Evolutionary conservation across 2,888 invertebrate genomes (phyloP), one percentile per base, ranked within the genome.

Genomic region (Aphidius colemani): DNA sequence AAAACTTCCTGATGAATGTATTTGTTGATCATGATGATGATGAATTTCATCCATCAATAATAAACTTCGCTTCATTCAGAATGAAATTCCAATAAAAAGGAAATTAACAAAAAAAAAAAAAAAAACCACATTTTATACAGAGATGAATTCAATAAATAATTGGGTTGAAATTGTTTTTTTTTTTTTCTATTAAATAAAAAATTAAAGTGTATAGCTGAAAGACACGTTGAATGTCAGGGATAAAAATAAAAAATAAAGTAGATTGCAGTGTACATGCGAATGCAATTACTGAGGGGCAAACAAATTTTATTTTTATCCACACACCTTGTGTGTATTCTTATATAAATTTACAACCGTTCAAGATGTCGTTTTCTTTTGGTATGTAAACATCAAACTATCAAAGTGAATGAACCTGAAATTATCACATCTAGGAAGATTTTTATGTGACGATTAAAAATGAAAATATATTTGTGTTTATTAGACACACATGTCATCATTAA

Each of bases 261-360:
- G 66, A 66, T 66, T 66, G 66, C 64, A 63, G 66, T 64, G 39
- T 50, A 67, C 62, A 66, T 65, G 65, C 61, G 55, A 67, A 67
- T 63, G 59, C 65, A 65, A 67, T 67, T 65, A 67, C 58, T 65
- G 30, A 30, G 30, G 5, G 5, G 30, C 30, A 30, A 30, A 30
- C 30, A 30, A 3, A 30, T 30, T 30, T 30, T 30, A 30, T 30
- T 30, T 30, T 30, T 30, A 30, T 30, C 3, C 30, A 30, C 30
- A 30, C 30, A 30, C 30, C 30, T 30, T 5, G 5, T 30, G 30
- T 30, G 5, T 30, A 30, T 30, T 5, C 5, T 5, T 30, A 46
- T 46, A 46, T n/a, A 46, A 46, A 46, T 10, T 46, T n/a, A n/a
- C 48, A 46, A 46, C 48, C 48, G 10, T 10, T n/a, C 10, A 46